phyloP scores from a whole-genome alignment of 2,888 invertebrate species.

The Yponomeuta evonymella region DNA sequence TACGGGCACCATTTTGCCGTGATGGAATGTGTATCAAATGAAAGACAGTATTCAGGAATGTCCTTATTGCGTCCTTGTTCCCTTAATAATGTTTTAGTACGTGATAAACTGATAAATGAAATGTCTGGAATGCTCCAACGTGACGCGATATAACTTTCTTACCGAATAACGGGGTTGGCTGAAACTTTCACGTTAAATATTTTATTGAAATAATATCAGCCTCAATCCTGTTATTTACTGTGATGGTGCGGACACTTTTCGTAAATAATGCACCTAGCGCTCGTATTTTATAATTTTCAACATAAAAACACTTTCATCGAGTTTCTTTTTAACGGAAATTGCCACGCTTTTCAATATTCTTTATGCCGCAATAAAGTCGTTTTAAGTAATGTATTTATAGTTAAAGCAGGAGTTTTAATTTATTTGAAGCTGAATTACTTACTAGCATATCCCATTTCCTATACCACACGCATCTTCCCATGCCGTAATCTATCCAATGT shows the following conservation, averaged over 20 bases:
- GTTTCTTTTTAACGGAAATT: not conserved
- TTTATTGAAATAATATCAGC: not conserved
- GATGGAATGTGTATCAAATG: constrained; percentile 3
- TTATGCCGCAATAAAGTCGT: too few species aligned
- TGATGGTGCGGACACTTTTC: too few species aligned
- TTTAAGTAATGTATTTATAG: too few species aligned
- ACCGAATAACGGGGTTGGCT: not conserved
- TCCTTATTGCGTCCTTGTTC: constrained; percentile 16
- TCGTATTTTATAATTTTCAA: too few species aligned
- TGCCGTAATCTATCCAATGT: too few species aligned
- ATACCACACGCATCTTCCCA: too few species aligned
- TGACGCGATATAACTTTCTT: not conserved
- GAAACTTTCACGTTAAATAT: not conserved
- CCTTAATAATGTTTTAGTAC: constrained; percentile 23
- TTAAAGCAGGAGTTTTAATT: too few species aligned
- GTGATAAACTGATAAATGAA: constrained; percentile 28
- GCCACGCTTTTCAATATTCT: not conserved
- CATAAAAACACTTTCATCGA: too few species aligned
- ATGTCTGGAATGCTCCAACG: not conserved
- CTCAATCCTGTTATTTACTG: not conserved
- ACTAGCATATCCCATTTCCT: too few species aligned
- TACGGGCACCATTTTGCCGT: not conserved
- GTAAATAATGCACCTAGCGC: too few species aligned
- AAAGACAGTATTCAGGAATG: constrained; percentile 15
- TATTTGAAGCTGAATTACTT: too few species aligned